Evolutionary conservation across 2,797 vertebrate species (phyloP), one percentile per base, ranked within the genome.

Genomic region (Helarctos malayanus): DNA sequence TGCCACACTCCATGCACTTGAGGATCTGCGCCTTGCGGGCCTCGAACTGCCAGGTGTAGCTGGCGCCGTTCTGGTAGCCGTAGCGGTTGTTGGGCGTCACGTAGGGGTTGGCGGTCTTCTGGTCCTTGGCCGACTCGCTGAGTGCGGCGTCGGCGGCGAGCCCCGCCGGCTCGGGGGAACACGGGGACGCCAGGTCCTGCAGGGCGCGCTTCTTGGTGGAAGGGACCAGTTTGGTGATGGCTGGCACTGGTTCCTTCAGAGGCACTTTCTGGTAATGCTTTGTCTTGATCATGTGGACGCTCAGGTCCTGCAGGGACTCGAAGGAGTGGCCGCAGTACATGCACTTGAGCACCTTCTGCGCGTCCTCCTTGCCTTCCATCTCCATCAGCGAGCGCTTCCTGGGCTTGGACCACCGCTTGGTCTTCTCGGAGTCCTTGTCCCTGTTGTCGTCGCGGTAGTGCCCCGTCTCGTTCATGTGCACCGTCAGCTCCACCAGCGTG

Each of bases 251-350:
- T 98, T 99, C 99, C 99, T 99, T 99, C 98, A 99, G 99, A 99
- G 99, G 99, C 99, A 99, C 99, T 99, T 99, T 99, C 99, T 99
- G 99, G 99, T 99, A 99, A 99, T 99, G 99, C 99, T 99, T 99
- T 94, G 99, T 99, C 99, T 99, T 99, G 98, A 99, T 99, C 99
- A 99, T 99, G 98, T 99, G 99, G 96, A 99, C 99, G 0, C 99
- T 99, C 80, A 99, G 99, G 98, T 99, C 99, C 98, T 99, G 99
- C 98, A 99, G 98, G 88, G 99, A 99, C 98, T 99, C 99, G 35
- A 99, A 99, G 0, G 99, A 99, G 98, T 99, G 99, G 71, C 99
- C 99, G 45, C 99, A 99, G 98, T 99, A 99, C 99, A 99, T 99
- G 98, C 99, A 99, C 98, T 99, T 99, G 27, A 99, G 99, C 97